Evolutionary conservation across 2,888 invertebrate species (phyloP), one percentile per base, ranked within the genome.

Genomic region (Drosophila falleni): DNA sequence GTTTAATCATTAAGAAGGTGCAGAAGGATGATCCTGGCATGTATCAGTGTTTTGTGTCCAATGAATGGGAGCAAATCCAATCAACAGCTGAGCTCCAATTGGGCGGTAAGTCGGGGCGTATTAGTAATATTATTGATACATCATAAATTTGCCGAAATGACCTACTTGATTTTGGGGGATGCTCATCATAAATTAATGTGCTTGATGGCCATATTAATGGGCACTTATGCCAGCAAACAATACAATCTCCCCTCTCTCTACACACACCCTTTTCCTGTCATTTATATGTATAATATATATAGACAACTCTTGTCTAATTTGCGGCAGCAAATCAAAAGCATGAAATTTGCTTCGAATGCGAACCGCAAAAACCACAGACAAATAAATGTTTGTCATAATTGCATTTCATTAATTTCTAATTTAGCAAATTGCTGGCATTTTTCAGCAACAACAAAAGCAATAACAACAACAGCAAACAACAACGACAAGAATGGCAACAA

Each of bases 1-100:
- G 93, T 83, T 90, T 95, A 92, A 94, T 94, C 90, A 94, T 96
- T 85, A 95, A 94, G 83, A 95, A 95, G 71, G 93, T 97, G 54
- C 95, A 95, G 78, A 95, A 96, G 81, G 96, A 96, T 65, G 98
- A 98, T 92, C 95, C 96, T 66, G 98, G 98, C 44, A 96, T 98
- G 95, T 98, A 97, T 93, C 98, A 98, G 90, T 98, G 98, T 91
- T 95, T 98, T 82, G 97, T 96, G 6, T 95, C 95, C 89, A 97
- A 97, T 89, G 95, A 96, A 78, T 96, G 96, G 93, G 97, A 97
- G 90, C 96, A 97, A 92, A 95, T 96, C 15, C 97, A 97, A 91
- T 97, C 96, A 10, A 95, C 96, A 0, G 95, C 97, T 1, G 97
- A 97, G 91, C 94, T 97, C 53, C 94, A 96, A 82, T 94, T 97